A percentile compares a stretch with the other conserved stretches of the same genome.
phyloP scores from a whole-genome alignment of 37 sponge, comb jelly and placozoan species.

The Mnemiopsis leidyi region DNA sequence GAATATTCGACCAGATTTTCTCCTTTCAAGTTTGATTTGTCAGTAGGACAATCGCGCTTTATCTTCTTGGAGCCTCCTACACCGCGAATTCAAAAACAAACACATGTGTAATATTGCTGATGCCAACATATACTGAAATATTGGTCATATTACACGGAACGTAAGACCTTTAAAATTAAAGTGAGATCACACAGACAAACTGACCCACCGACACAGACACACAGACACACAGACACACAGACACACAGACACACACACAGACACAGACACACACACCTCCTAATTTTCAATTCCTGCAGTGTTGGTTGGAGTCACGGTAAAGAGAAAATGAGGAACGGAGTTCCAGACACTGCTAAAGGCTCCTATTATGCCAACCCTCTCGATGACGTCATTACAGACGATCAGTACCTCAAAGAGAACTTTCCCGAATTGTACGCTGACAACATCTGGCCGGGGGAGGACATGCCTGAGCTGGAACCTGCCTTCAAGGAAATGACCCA shows the following conservation, averaged over 20 bases:
- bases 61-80: too few relatives aligned
- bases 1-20: too few relatives aligned
- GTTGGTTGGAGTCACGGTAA: slow-evolving; percentile 9
- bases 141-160: too few relatives aligned
- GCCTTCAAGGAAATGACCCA: neutral
- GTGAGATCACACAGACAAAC: too few relatives aligned
- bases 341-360: slow-evolving; percentile 7
- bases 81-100: too few relatives aligned
- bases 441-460: neutral
- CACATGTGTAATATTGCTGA: too few relatives aligned
- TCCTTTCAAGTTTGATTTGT: too few relatives aligned
- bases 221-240: neutral
- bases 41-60: neutral
- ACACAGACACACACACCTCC: neutral
- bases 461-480: neutral
- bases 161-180: too few relatives aligned
- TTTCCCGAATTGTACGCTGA: neutral
- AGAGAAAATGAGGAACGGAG: slow-evolving; percentile 22
- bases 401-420: slow-evolving; percentile 5
- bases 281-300: neutral
- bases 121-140: too few relatives aligned
- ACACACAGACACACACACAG: neutral
- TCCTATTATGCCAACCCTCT: neutral
- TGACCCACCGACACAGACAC: too few relatives aligned
- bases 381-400: neutral